Percentiles rank a stretch among this genome's conserved stretches.
Evolutionary conservation across 1,140 invertebrate species (phyloP).

Genomic region (Hycleus phaleratus): DNA sequence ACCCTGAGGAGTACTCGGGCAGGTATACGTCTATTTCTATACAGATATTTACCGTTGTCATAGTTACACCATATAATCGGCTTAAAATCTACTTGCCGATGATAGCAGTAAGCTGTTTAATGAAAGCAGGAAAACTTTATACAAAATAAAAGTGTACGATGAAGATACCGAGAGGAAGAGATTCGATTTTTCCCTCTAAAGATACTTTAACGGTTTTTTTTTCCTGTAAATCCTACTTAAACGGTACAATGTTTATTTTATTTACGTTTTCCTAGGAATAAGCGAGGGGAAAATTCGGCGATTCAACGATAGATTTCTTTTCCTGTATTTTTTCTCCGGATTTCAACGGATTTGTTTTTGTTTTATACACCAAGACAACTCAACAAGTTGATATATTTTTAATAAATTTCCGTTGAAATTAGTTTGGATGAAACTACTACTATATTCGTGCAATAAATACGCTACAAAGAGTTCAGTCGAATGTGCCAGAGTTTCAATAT

Average conservation of each 20-base stretch:
- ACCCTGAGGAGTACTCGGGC: slow-evolving; percentile 69
- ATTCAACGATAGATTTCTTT: too few relatives aligned
- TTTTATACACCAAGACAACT: too few relatives aligned
- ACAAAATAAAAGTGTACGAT: slow-evolving; percentile 1
- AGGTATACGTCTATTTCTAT: slow-evolving; percentile 46
- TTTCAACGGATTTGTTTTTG: too few relatives aligned
- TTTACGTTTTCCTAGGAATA: neutral
- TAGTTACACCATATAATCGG: slow-evolving; percentile 18
- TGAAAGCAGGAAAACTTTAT: slow-evolving; percentile 13
- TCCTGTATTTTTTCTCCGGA: too few relatives aligned
- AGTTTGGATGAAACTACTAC: too few relatives aligned
- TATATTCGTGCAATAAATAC: too few relatives aligned
- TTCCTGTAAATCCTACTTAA: slow-evolving; percentile 7
- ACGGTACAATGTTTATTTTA: slow-evolving; percentile 12
- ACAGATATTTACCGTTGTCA: neutral
- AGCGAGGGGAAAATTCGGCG: too few relatives aligned
- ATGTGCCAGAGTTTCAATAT: too few relatives aligned
- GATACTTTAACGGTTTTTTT: slow-evolving; percentile 12
- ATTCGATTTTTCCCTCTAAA: neutral
- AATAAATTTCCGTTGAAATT: too few relatives aligned
- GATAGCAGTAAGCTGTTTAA: slow-evolving; percentile 22
- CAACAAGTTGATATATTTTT: too few relatives aligned
- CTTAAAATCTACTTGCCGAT: slow-evolving; percentile 15
- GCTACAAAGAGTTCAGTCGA: too few relatives aligned
- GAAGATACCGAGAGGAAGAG: neutral